Percentiles rank a stretch among this genome's conserved stretches.
These are phyloP conservation scores for Pelosia muscerda DNA, from an alignment of 2,888 invertebrate genomes.

Conservation along the genomic window DNA sequence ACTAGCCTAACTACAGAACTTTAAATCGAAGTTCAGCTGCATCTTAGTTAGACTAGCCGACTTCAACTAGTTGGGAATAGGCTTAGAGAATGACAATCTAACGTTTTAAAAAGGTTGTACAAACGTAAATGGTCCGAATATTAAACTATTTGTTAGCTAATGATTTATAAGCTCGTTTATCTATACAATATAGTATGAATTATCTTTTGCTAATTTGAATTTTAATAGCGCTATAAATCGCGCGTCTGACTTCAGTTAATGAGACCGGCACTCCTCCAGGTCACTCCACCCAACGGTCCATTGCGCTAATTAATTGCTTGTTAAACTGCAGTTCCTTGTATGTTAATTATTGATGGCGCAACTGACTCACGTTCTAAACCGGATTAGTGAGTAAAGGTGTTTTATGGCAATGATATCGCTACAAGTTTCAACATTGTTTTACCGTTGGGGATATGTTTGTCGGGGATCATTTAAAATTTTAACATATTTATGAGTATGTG, in stretches of 20 bases:
- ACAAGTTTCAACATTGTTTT: conserved; percentile 35
- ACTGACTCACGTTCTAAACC: conserved; percentile 39
- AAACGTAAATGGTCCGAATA: too few relatives aligned
- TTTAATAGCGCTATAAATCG: conserved; percentile 67
- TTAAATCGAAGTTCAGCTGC: too few relatives aligned
- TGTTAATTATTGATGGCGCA: conserved; percentile 57
- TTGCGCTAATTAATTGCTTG: conserved; percentile 66
- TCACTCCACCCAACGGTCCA: conserved; percentile 63
- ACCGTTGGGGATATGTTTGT: conserved; percentile 13
- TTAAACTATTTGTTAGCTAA: too few relatives aligned
- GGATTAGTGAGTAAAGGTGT: conserved; percentile 40
- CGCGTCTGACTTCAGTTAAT: conserved; percentile 56
- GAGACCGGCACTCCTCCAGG: conserved; percentile 61
- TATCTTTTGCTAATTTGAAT: conserved; percentile 74
- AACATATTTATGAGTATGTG: neutral
- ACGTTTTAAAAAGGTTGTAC: too few relatives aligned
- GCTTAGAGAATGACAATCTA: too few relatives aligned
- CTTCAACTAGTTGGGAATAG: too few relatives aligned
- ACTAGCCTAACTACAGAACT: too few relatives aligned
- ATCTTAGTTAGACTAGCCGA: too few relatives aligned
- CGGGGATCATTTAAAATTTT: neutral
- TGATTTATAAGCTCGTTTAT: too few relatives aligned
- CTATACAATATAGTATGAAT: conserved; percentile 55
- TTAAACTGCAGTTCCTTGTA: conserved; percentile 67
- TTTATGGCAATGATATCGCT: conserved; percentile 27